Conservation (phyloP, 1,140 invertebrate genomes). For the Doryteuthis pealeii region DNA sequence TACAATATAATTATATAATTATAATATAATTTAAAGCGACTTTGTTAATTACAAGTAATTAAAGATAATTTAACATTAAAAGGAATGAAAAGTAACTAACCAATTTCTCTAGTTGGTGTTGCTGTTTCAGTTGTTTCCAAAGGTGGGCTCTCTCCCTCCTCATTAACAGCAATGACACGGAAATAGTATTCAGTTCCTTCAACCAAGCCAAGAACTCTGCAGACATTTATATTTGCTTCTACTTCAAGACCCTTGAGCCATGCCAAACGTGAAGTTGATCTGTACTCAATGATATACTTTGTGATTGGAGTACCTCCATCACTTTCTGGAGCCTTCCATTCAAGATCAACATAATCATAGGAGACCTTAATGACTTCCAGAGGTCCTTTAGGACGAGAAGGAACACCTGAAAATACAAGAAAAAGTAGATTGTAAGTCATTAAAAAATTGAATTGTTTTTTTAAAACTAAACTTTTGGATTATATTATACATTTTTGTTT, state of each 20-base stretch:
- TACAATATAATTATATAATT: no score
- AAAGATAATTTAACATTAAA: no score
- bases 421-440: not conserved
- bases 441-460: slow-evolving; percentile 1
- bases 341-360: slow-evolving; percentile 87
- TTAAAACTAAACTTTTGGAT: no score
- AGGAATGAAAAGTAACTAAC: slow-evolving; percentile 52
- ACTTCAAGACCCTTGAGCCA: slow-evolving; percentile 84
- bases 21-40: no score
- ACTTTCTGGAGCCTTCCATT: slow-evolving; percentile 93
- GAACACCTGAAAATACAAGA: slow-evolving; percentile 52
- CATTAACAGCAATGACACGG: slow-evolving; percentile 94
- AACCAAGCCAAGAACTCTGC: slow-evolving; percentile 58
- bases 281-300: slow-evolving; percentile 93
- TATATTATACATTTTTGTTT: no score
- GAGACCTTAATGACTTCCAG: slow-evolving; percentile 85
- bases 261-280: slow-evolving; percentile 73
- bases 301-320: slow-evolving; percentile 92
- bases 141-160: slow-evolving; percentile 91
- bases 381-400: slow-evolving; percentile 37
- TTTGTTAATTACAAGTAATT: no score
- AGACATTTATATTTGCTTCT: slow-evolving; percentile 60
- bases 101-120: slow-evolving; percentile 68
- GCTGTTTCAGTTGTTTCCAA: slow-evolving; percentile 62
- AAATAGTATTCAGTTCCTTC: slow-evolving; percentile 89